These are phyloP conservation scores for Onychorhynchus coronatus DNA, from an alignment of 2,113 vertebrate genomes.

Conservation along the genomic window DNA sequence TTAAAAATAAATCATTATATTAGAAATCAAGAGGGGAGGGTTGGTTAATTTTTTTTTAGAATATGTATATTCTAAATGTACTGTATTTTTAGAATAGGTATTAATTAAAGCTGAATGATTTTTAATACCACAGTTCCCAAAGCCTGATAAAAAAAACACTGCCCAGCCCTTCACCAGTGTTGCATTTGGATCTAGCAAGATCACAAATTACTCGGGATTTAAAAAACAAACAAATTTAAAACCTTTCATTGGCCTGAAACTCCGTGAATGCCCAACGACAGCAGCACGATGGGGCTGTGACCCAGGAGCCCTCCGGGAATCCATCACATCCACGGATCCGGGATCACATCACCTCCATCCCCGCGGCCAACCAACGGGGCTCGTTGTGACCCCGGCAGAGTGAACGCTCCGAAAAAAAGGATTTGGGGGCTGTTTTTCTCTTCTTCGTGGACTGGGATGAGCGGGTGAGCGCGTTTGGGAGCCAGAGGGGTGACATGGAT, in stretches of 20 bases:
- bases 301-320: neutral
- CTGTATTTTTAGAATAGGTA: neutral
- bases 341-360: neutral
- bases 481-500: neutral
- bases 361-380: accelerated
- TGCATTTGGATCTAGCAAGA: neutral
- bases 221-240: neutral
- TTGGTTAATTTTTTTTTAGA: neutral
- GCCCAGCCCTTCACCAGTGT: accelerated
- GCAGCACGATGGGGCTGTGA: accelerated
- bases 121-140: neutral
- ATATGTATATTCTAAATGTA: too few relatives aligned
- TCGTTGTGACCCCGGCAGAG: accelerated
- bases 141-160: neutral
- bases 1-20: neutral
- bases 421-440: neutral
- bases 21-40: neutral
- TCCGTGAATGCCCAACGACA: neutral
- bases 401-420: accelerated
- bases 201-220: neutral
- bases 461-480: neutral
- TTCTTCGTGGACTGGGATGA: neutral
- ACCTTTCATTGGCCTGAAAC: neutral
- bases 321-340: accelerated
- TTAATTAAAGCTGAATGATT: neutral